A percentile compares a stretch with the other conserved stretches of the same genome.
Evolutionary conservation across 2,113 vertebrate species (phyloP).

Genomic region (Diphyllodes magnificus): DNA sequence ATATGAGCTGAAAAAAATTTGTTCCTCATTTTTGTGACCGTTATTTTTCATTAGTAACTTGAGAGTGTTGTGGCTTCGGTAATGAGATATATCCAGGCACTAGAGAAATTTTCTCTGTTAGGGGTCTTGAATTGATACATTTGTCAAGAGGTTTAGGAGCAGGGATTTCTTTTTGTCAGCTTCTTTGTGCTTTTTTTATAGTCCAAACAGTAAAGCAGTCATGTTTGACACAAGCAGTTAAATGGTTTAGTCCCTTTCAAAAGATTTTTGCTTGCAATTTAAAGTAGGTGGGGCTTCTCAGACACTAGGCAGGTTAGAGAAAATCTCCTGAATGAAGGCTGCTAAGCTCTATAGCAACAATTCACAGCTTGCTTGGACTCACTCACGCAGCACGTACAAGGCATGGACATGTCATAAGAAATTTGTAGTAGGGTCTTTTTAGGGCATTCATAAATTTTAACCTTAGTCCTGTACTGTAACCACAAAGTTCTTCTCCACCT

Average conservation of each 20-base stretch:
- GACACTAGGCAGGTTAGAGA: neutral
- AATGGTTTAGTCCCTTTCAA: neutral
- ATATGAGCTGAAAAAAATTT: neutral
- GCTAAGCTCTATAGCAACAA: neutral
- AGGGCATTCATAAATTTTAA: neutral
- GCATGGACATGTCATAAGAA: neutral
- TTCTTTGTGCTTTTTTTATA: neutral
- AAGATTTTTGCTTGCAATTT: neutral
- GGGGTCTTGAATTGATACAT: neutral
- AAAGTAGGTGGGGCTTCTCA: neutral
- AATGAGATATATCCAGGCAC: neutral
- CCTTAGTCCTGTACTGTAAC: neutral
- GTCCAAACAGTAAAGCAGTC: neutral
- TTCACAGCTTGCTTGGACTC: neutral
- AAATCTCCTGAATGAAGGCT: neutral
- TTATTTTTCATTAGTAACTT: neutral
- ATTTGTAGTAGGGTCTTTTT: neutral
- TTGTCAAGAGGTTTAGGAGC: neutral
- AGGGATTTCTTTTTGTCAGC: neutral
- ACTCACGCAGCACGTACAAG: accelerated
- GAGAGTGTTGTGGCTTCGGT: neutral
- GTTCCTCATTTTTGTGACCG: neutral
- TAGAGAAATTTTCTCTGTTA: neutral
- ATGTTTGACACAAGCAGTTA: neutral
- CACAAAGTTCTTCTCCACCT: neutral